Evolutionary conservation across 1,140 invertebrate genomes (phyloP).

Genomic region (Neoseiulus cucumeris): DNA sequence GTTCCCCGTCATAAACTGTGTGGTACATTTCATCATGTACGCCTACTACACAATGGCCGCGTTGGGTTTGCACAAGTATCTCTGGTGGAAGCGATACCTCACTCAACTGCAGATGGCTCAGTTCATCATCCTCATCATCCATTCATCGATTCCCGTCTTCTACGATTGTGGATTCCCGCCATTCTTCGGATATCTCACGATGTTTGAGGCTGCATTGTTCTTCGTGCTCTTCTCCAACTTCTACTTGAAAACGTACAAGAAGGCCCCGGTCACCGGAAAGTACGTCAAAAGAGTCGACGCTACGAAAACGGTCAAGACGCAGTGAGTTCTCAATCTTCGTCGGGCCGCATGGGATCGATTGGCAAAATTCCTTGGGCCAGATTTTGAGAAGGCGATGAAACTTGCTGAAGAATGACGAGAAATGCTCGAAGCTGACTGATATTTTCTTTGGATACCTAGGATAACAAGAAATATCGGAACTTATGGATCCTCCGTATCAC

Average conservation of each 20-base stretch:
- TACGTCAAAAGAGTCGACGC: not conserved
- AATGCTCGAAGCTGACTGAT: too few relatives aligned
- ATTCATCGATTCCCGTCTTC: conserved; percentile 73
- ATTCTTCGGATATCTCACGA: conserved; percentile 78
- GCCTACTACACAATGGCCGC: conserved; percentile 34
- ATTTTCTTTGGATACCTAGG: too few relatives aligned
- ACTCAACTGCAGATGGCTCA: conserved; percentile 40
- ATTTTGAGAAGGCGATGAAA: too few relatives aligned
- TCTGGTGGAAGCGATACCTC: conserved; percentile 38
- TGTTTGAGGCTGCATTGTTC: conserved; percentile 77
- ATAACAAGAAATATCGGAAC: too few relatives aligned
- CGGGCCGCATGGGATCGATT: too few relatives aligned
- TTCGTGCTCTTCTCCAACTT: conserved; percentile 77
- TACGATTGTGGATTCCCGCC: conserved; percentile 76
- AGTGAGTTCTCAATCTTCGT: too few relatives aligned
- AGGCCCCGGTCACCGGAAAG: not conserved
- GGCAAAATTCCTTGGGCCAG: too few relatives aligned
- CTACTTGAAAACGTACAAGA: conserved; percentile 53
- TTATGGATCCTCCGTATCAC: too few relatives aligned
- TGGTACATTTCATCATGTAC: conserved; percentile 46
- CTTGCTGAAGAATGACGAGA: too few relatives aligned
- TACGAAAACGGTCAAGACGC: not conserved
- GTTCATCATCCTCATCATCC: conserved; percentile 64
- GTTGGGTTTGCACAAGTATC: conserved; percentile 32
- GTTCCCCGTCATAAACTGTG: conserved; percentile 54